phyloP scores from a whole-genome alignment of 2,113 vertebrate genomes.

The Atherinomorus stipes region DNA sequence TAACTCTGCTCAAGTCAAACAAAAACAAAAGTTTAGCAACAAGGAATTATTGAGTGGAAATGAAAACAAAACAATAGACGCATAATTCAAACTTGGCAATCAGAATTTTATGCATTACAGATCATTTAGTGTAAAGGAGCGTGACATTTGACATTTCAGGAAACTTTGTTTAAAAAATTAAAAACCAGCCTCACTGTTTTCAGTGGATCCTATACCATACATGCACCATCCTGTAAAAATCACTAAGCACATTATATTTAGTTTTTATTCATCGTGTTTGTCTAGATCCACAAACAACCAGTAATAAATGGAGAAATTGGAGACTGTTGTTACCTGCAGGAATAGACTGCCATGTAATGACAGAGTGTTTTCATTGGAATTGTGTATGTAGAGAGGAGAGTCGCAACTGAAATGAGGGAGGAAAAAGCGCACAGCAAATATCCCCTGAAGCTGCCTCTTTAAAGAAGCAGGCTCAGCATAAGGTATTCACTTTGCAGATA shows the following conservation, averaged over 20 bases:
- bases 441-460: constrained; percentile 71
- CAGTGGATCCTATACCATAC: neutral
- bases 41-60: constrained; percentile 60
- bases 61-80: constrained; percentile 69
- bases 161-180: constrained; percentile 6
- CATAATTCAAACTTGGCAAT: constrained; percentile 59
- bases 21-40: constrained; percentile 59
- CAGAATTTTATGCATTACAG: constrained; percentile 28
- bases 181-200: constrained; percentile 3
- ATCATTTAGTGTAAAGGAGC: constrained; percentile 18
- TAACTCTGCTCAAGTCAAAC: constrained; percentile 53
- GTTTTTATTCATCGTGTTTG: neutral
- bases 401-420: constrained; percentile 57
- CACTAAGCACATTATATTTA: neutral
- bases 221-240: constrained; percentile 6
- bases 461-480: constrained; percentile 79
- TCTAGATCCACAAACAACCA: constrained; percentile 25
- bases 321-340: constrained; percentile 54
- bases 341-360: constrained; percentile 64
- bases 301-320: constrained; percentile 40
- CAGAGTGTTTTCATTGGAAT: constrained; percentile 68
- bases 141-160: constrained; percentile 19
- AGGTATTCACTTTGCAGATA: constrained; percentile 82
- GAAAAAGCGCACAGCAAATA: constrained; percentile 53
- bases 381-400: constrained; percentile 59